A percentile compares a stretch with the other conserved stretches of the same genome.
Evolutionary conservation across 2,888 invertebrate species (phyloP).

Genomic region (Anorthoa munda): DNA sequence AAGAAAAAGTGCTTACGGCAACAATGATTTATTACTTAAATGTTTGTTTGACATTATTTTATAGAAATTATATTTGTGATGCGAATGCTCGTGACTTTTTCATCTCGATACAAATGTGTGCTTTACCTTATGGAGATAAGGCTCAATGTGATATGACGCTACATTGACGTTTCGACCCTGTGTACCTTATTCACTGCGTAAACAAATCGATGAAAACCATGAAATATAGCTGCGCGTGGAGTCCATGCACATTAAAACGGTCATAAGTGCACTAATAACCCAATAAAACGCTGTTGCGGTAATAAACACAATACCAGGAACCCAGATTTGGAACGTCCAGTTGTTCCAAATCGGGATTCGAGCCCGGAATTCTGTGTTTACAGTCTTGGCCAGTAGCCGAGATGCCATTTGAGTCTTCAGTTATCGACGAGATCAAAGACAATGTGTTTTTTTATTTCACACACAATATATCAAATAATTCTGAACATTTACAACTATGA

Average conservation of each 20-base stretch:
- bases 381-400: slow-evolving; percentile 48
- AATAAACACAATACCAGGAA: slow-evolving; percentile 28
- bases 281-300: slow-evolving; percentile 19
- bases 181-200: background rate
- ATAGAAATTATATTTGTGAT: too few species aligned
- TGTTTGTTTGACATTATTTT: too few species aligned
- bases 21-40: too few species aligned
- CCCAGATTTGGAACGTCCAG: slow-evolving; percentile 44
- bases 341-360: slow-evolving; percentile 43
- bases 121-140: too few species aligned
- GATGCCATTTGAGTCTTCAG: slow-evolving; percentile 19
- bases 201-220: background rate
- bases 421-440: slow-evolving; percentile 41
- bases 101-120: too few species aligned
- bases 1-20: too few species aligned
- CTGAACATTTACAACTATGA: background rate
- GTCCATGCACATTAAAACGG: slow-evolving; percentile 15
- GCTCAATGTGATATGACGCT: too few species aligned
- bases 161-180: too few species aligned
- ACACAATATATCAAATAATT: slow-evolving; percentile 3
- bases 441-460: slow-evolving; percentile 9
- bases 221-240: slow-evolving; percentile 16
- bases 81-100: too few species aligned
- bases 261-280: slow-evolving; percentile 33
- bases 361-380: slow-evolving; percentile 48